Evolutionary conservation across 2,113 vertebrate genomes (phyloP).

Genomic region (Apistogramma diplotaenia): DNA sequence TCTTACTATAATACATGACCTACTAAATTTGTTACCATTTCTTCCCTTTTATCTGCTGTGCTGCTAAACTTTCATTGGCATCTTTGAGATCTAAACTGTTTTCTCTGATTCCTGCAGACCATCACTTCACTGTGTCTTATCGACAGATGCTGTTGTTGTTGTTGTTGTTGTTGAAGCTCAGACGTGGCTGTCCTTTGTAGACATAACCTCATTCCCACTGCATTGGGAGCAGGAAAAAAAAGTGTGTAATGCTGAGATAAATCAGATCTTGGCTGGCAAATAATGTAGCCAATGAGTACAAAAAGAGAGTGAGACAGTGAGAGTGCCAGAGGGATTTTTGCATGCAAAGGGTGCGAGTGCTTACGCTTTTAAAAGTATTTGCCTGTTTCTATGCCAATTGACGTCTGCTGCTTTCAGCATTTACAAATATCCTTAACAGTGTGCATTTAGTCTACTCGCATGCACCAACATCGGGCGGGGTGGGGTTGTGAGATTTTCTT

Average conservation of each 20-base stretch:
- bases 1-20: neutral
- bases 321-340: conserved; percentile 37
- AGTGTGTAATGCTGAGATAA: conserved; percentile 25
- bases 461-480: neutral
- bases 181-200: neutral
- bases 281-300: conserved; percentile 41
- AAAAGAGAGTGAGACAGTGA: conserved; percentile 30
- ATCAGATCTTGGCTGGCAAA: conserved; percentile 50
- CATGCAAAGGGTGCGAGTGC: conserved; percentile 21
- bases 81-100: neutral
- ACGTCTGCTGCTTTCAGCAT: conserved; percentile 17
- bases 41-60: neutral
- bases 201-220: conserved; percentile 24
- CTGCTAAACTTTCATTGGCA: neutral
- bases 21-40: neutral
- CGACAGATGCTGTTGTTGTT: neutral
- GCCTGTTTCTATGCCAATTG: conserved; percentile 42
- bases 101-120: neutral
- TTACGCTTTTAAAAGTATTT: conserved; percentile 20
- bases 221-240: neutral
- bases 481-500: neutral
- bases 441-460: neutral
- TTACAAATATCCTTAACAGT: conserved; percentile 7
- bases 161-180: neutral
- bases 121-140: neutral